These are phyloP conservation scores for Vanessa cardui DNA, from an alignment of 2,888 invertebrate species.

Conservation along the genomic window DNA sequence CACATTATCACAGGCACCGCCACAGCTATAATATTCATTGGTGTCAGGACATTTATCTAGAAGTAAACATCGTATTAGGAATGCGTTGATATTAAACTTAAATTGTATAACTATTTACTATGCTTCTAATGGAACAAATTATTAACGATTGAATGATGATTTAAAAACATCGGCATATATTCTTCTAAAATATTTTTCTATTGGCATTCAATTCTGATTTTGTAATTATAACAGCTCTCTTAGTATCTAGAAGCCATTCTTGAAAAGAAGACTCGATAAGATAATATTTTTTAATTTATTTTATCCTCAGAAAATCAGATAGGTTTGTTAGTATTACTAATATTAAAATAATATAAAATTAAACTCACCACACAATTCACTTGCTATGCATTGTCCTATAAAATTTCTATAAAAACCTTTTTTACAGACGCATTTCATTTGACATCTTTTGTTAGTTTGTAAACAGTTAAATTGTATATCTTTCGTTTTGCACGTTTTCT, in stretches of 20 bases:
- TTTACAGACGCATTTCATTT: constrained; percentile 52
- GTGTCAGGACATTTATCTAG: constrained; percentile 45
- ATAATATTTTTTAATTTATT: too few species aligned
- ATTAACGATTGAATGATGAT: too few species aligned
- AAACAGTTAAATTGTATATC: constrained; percentile 43
- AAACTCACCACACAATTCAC: constrained; percentile 49
- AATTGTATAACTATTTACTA: too few species aligned
- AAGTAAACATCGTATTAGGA: constrained; percentile 3
- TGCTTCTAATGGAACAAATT: too few species aligned
- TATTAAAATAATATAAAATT: not conserved
- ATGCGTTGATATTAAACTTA: too few species aligned
- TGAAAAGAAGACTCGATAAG: too few species aligned
- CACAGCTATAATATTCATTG: constrained; percentile 42
- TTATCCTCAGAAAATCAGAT: too few species aligned
- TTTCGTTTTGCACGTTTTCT: constrained; percentile 50
- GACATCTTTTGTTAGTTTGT: constrained; percentile 40
- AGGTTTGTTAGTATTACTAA: not conserved
- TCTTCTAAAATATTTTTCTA: too few species aligned
- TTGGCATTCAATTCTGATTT: too few species aligned
- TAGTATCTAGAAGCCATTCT: too few species aligned
- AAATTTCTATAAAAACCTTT: constrained; percentile 49
- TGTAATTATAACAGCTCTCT: too few species aligned
- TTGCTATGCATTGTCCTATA: constrained; percentile 48
- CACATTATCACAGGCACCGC: constrained; percentile 49
- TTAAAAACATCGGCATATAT: too few species aligned